These are phyloP conservation scores for Calameuta pallipes DNA, from an alignment of 2,888 invertebrate species.

Conservation along the genomic window DNA sequence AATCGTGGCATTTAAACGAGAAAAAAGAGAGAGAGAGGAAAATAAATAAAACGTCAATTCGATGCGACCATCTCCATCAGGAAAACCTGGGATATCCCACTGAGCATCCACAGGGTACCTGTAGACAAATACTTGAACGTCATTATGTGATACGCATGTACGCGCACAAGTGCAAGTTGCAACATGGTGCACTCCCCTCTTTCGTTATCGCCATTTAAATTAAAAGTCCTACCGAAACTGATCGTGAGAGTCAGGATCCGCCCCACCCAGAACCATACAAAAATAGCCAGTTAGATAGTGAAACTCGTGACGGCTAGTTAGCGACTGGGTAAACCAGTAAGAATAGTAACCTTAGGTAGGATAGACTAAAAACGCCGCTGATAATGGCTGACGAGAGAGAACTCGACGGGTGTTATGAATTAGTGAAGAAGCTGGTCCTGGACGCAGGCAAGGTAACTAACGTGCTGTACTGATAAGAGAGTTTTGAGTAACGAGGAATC, in stretches of 20 bases:
- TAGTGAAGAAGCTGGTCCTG: constrained; percentile 63
- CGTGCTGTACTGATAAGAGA: background rate
- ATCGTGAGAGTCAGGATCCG: background rate
- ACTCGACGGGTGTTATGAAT: constrained; percentile 64
- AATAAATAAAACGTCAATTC: background rate
- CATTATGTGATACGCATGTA: background rate
- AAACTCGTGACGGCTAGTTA: background rate
- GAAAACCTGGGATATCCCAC: background rate
- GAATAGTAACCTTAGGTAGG: background rate
- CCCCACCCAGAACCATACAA: background rate
- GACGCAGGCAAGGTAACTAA: constrained; percentile 67
- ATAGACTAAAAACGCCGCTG: background rate
- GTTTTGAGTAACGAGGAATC: background rate
- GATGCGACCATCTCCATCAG: background rate
- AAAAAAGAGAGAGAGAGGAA: background rate
- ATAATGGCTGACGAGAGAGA: constrained; percentile 40
- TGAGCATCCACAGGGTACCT: background rate
- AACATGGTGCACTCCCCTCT: background rate
- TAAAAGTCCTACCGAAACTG: background rate
- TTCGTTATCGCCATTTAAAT: background rate
- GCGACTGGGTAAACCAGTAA: background rate
- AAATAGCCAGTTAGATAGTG: constrained; percentile 11
- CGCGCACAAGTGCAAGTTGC: too few relatives aligned
- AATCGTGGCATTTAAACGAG: background rate
- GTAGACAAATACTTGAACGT: background rate